A percentile compares a stretch with the other conserved stretches of the same genome.
phyloP scores from a whole-genome alignment of 2,113 vertebrate species.

The Eurypyga helias region DNA sequence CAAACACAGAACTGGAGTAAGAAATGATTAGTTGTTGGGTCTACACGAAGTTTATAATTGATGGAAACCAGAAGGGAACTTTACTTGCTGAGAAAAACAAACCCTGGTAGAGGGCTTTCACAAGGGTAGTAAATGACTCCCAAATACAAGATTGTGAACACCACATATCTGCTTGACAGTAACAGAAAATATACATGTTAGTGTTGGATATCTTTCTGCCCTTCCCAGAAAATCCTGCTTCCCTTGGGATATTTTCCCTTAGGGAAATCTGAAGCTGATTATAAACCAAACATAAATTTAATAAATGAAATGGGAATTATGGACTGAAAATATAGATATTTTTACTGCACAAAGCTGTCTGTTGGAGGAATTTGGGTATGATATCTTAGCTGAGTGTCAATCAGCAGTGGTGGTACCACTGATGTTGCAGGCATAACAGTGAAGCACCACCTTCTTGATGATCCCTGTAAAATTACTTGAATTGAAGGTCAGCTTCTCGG shows the following conservation, averaged over 20 bases:
- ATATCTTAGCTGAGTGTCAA: not conserved
- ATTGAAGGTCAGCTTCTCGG: not conserved
- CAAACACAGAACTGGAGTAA: constrained; percentile 30
- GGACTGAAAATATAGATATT: not conserved
- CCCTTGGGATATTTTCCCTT: not conserved
- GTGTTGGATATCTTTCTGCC: not conserved
- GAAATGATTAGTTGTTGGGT: not conserved
- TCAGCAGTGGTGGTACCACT: not conserved
- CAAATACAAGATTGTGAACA: not conserved
- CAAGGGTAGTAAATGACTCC: not conserved
- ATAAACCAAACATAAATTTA: not conserved
- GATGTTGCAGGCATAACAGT: not conserved
- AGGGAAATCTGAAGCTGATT: not conserved
- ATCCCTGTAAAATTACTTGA: not conserved
- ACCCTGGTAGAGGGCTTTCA: not conserved
- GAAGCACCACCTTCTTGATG: not conserved
- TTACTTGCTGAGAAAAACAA: not conserved
- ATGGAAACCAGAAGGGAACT: not conserved
- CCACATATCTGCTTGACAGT: not conserved
- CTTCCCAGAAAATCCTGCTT: not conserved
- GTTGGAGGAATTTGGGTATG: not conserved
- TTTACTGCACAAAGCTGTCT: not conserved
- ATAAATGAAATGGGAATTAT: not conserved
- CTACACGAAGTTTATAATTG: not conserved
- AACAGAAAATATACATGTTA: not conserved